Percentiles rank a stretch among this genome's conserved stretches.
Evolutionary conservation across 1,140 invertebrate genomes (phyloP).

Genomic region (Monomorium pharaonis): DNA sequence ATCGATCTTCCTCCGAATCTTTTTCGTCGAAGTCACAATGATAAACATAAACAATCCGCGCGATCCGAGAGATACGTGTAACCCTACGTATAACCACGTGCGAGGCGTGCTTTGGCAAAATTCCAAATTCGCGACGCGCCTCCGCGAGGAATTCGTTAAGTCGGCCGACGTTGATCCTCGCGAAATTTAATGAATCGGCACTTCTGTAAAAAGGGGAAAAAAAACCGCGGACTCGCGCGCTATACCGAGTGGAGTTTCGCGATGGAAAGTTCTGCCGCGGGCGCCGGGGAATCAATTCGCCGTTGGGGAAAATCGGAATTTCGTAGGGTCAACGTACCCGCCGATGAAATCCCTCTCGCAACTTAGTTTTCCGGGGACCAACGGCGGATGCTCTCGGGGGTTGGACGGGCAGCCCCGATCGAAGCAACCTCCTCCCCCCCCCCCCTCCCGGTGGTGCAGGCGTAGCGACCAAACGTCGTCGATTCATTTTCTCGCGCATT

Average conservation of each 20-base stretch:
- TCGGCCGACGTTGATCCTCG: too few relatives aligned
- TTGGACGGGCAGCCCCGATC: constrained; percentile 21
- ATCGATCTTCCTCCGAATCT: background rate
- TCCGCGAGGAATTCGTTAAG: too few relatives aligned
- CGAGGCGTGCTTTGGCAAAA: background rate
- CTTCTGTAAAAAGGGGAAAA: background rate
- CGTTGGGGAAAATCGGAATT: constrained; percentile 25
- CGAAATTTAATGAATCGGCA: background rate
- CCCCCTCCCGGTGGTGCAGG: constrained; percentile 18
- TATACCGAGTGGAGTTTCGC: too few relatives aligned
- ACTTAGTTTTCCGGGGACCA: background rate
- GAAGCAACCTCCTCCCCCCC: too few relatives aligned
- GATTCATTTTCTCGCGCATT: constrained; percentile 52
- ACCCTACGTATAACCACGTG: constrained; percentile 12
- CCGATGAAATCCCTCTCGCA: background rate
- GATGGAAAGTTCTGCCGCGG: too few relatives aligned
- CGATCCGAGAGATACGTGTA: too few relatives aligned
- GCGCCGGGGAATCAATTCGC: background rate
- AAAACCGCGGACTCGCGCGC: too few relatives aligned
- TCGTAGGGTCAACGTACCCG: background rate
- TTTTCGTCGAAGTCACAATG: background rate
- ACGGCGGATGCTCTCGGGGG: background rate
- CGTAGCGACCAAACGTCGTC: background rate
- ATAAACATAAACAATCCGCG: background rate
- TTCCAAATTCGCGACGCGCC: background rate